phyloP scores from a whole-genome alignment of 2,113 vertebrate genomes.

The Felis chaus region DNA sequence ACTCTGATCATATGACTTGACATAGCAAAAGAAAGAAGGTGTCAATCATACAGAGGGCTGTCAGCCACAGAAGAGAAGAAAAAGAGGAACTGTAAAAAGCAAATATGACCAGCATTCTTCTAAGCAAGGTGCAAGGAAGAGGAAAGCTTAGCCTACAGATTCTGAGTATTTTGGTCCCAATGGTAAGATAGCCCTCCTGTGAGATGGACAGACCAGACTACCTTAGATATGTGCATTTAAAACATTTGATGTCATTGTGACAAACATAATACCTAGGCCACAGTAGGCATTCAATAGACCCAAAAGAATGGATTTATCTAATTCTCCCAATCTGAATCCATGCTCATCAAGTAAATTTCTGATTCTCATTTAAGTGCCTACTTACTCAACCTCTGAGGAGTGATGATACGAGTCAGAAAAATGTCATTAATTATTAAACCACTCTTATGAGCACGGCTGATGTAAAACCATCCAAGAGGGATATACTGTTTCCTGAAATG shows the following conservation, averaged over 20 bases:
- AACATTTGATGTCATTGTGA: neutral
- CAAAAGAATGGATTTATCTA: neutral
- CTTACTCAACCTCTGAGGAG: neutral
- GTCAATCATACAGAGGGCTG: neutral
- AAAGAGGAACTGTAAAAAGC: neutral
- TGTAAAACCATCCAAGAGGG: neutral
- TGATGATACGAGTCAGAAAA: neutral
- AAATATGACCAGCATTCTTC: neutral
- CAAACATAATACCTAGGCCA: neutral
- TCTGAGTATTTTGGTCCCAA: neutral
- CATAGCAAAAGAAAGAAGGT: neutral
- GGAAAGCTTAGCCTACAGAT: neutral
- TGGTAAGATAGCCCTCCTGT: neutral
- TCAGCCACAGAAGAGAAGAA: neutral
- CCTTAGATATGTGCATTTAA: neutral
- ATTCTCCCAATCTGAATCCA: neutral
- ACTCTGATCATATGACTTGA: slow-evolving; percentile 1
- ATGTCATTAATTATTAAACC: slow-evolving; percentile 50
- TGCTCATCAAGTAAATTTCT: slow-evolving; percentile 25
- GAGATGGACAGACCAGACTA: neutral
- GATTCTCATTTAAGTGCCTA: slow-evolving; percentile 16
- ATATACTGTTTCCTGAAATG: neutral
- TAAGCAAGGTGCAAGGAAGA: neutral
- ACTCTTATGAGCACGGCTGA: neutral
- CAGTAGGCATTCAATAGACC: neutral